Evolutionary conservation across 1,140 invertebrate genomes (phyloP), one percentile per base, ranked within the genome.

Genomic region (Magallana gigas): DNA sequence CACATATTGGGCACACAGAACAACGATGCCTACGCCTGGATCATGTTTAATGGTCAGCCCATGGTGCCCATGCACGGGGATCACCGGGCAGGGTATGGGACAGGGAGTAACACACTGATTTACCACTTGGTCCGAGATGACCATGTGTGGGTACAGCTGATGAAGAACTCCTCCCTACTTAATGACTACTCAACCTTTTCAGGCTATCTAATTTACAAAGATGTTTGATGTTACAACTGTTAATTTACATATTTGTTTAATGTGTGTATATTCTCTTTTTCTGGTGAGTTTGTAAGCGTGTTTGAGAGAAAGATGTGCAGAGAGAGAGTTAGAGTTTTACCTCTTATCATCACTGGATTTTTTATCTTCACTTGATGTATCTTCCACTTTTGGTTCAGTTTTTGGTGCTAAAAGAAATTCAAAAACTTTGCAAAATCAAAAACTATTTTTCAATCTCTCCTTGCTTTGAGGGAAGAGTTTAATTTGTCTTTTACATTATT

Each of bases 131-230:
- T 84, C 5, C 18, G 85, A 9, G 94, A 92, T 14, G 94, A 95
- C 71, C 93, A 94, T 85, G 93, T 95, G 18, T 95, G 94, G 94
- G 85, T 95, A 29, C 91, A 94, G 80, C 93, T 95, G 57, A 92
- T 88, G 56, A 94, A 94, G 86, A 92, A 93, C 80, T 94, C 94
- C 0, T 93, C 92, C 7, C 90, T 94, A 6, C 88, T 94, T 4
- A 94, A 94, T 88, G 93, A 94, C 83, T 94, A 93, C 76, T 93
- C 94, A 0, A 94, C 94, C 9, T 95, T 94, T 88, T 94, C 94
- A 9, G 94, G 94, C 12, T 93, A 92, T 86, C 89, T 95, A 48
- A 64, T 95, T 56, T 92, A 93, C 89, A 91, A 90, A 56, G 85
- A 90, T 8, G 23, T 23, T 83, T 83, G 81, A 83, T 57, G 57